phyloP scores from a whole-genome alignment of 2,113 vertebrate species.

The Meriones unguiculatus region DNA sequence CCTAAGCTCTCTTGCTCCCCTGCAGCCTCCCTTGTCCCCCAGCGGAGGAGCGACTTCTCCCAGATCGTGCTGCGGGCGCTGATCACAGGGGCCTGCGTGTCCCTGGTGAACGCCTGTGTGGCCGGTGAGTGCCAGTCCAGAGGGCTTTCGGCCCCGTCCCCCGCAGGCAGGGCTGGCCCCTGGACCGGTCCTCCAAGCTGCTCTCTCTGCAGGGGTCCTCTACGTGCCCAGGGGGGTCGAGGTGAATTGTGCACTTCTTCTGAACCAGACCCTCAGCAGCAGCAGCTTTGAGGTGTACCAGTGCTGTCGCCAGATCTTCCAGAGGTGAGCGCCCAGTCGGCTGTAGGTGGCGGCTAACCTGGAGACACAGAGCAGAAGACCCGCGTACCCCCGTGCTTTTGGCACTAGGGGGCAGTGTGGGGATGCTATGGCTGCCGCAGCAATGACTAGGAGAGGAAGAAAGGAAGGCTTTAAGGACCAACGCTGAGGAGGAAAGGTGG shows the following conservation, averaged over 20 bases:
- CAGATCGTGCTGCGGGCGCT: constrained; percentile 91
- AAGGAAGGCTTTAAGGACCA: background rate
- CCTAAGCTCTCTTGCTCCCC: background rate
- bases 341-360: rapidly evolving
- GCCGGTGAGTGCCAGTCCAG: constrained; percentile 89
- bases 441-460: background rate
- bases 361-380: rapidly evolving
- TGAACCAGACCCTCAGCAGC: constrained; percentile 81
- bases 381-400: background rate
- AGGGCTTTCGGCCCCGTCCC: no score
- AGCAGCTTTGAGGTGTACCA: constrained; percentile 82
- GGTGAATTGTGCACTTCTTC: constrained; percentile 87
- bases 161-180: background rate
- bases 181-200: background rate
- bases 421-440: background rate
- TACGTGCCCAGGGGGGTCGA: constrained; percentile 82
- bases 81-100: constrained; percentile 92
- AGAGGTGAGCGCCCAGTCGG: constrained; percentile 82
- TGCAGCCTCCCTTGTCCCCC: constrained; percentile 92
- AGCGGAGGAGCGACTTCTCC: constrained; percentile 89
- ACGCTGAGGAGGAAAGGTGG: background rate
- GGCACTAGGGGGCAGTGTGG: background rate
- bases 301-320: constrained; percentile 92
- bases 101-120: constrained; percentile 94
- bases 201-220: constrained; percentile 90